Evolutionary conservation across 2,797 vertebrate genomes (phyloP).

Genomic region (Rousettus madagascariensis): DNA sequence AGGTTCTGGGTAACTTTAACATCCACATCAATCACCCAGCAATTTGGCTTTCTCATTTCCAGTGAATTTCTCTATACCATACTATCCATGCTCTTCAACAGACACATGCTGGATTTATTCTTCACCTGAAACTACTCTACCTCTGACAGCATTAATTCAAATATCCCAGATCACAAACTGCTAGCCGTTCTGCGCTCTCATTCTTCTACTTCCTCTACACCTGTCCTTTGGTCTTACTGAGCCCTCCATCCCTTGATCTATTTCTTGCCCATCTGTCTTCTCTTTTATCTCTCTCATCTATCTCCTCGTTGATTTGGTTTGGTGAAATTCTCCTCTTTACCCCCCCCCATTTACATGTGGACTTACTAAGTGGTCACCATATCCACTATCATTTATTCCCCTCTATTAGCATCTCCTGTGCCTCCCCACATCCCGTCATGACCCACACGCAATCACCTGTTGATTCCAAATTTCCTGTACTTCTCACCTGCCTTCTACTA

Average conservation of each 20-base stretch:
- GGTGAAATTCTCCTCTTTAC: not conserved
- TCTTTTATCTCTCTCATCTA: not conserved
- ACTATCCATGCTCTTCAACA: not conserved
- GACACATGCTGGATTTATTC: not conserved
- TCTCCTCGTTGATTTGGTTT: not conserved
- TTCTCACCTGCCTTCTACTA: not conserved
- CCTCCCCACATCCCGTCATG: not conserved
- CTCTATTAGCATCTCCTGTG: not conserved
- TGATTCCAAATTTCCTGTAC: not conserved
- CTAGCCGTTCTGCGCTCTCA: not conserved
- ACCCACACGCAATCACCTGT: not conserved
- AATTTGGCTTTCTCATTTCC: not conserved
- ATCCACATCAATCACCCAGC: not conserved
- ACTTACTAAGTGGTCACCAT: not conserved
- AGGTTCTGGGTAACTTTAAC: not conserved
- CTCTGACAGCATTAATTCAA: not conserved
- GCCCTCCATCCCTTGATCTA: not conserved
- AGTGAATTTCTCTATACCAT: not conserved
- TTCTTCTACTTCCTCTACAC: not conserved
- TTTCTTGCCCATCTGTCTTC: not conserved
- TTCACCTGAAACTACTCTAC: slow-evolving; percentile 3
- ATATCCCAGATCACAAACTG: not conserved
- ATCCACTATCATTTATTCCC: not conserved
- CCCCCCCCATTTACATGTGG: not conserved
- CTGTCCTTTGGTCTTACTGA: not conserved